Conservation (phyloP, 1,140 invertebrate genomes). For the Pogonus chalceus region DNA sequence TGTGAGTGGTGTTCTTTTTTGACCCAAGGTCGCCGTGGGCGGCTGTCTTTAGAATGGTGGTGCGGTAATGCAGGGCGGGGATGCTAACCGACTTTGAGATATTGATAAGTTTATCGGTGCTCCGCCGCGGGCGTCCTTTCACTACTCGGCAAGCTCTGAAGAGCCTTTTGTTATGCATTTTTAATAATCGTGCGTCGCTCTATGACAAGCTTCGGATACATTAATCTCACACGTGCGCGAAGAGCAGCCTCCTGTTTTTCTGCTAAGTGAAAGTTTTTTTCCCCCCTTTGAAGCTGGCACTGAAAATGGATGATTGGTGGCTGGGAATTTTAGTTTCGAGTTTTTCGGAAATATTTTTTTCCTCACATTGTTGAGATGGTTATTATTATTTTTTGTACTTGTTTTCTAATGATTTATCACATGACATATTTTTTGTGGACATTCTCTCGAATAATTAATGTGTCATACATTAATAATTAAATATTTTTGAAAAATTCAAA, state of each 20-base stretch:
- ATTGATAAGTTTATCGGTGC: constrained; percentile 1
- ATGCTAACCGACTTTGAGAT: constrained; percentile 1
- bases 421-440: too few species aligned
- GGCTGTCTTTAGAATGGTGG: not conserved
- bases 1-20: too few species aligned
- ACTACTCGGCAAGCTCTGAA: not conserved
- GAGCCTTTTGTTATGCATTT: constrained; percentile 1
- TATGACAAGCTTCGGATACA: not conserved
- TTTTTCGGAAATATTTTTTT: not conserved
- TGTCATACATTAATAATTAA: too few species aligned
- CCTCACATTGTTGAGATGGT: not conserved
- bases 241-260: not conserved
- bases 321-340: not conserved
- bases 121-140: not conserved
- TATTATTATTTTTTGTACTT: too few species aligned
- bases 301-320: not conserved
- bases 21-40: not conserved
- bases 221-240: constrained; percentile 1
- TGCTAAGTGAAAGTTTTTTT: too few species aligned
- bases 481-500: too few species aligned
- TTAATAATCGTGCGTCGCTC: not conserved
- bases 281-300: too few species aligned
- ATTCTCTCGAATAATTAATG: too few species aligned
- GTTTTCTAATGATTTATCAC: too few species aligned
- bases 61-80: not conserved